Base-by-base conservation (phyloP, 2,888 invertebrate species). In the Mellilla xanthometata region DNA sequence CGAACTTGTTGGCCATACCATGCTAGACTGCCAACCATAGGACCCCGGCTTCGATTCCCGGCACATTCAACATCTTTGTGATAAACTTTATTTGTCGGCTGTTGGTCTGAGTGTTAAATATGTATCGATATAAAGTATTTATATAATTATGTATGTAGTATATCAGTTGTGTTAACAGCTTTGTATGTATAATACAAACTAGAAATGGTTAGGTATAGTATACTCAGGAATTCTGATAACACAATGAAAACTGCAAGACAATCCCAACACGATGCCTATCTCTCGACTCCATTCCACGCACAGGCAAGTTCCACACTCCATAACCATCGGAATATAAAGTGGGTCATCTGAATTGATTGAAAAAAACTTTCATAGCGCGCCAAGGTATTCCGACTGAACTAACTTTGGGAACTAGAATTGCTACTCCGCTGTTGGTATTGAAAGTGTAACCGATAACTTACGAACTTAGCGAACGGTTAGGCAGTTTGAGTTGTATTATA, bases 301-400 rank as follows among this genome's bases (percentile, higher is more conserved):
- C 59, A 50, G 64, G 56, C 62, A 68, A 72, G 66, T 73, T 60
- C 71, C 72, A 62, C 70, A 76, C 72, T 73, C 76, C 70, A 77
- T 78, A 76, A 71, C 76, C 75, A 70, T 78, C 69, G 66, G 77
- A 75, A 78, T 79, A 77, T 74, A 75, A 77, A 78, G 72, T 72
- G 67, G 71, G 69, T 71, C 70, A 72, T 77, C 68, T 54, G 64
- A 68, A 66, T 72, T 76, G 77, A 78, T 78, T 77, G 78, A 72
- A 78, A 79, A 76, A 68, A 69, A 62, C 68, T 72, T 24, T 60
- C 52, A 55, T 58, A 59, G 52, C 44, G n/a, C n/a, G 38, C 45
- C 38, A 47, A 48, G 42, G 48, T 39, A 48, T 51, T 47, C n/a
- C n/a, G 32, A 47, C 11, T 39, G 28, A 19, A 40, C 29, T 30